Conservation (phyloP, 1,140 invertebrate species). For the Caenorhabditis inopinata region DNA sequence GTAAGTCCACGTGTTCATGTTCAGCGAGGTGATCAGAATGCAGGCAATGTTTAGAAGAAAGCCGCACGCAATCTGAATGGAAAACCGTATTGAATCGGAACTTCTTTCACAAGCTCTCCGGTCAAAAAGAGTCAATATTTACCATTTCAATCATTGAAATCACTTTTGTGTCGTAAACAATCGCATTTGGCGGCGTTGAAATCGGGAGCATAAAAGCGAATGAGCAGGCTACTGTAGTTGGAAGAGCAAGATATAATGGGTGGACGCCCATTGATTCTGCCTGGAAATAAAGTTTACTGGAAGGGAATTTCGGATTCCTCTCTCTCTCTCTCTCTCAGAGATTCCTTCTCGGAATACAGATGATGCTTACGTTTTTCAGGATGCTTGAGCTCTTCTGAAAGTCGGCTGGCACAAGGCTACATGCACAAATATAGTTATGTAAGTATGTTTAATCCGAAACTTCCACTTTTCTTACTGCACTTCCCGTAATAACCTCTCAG, state of each 20-base stretch:
- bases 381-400: too few species aligned
- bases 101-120: not conserved
- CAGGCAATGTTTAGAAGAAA: slow-evolving; percentile 48
- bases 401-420: too few species aligned
- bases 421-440: too few species aligned
- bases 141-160: slow-evolving; percentile 68
- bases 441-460: too few species aligned
- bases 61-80: slow-evolving; percentile 34
- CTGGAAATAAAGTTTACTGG: slow-evolving; percentile 63
- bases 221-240: slow-evolving; percentile 77
- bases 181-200: slow-evolving; percentile 33
- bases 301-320: not conserved
- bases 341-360: too few species aligned
- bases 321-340: too few species aligned
- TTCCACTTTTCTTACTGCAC: too few species aligned
- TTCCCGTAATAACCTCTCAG: too few species aligned
- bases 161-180: slow-evolving; percentile 72
- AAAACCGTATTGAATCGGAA: too few species aligned
- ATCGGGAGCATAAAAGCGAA: slow-evolving; percentile 73
- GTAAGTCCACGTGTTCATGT: slow-evolving; percentile 53
- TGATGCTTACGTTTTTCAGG: too few species aligned
- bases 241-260: slow-evolving; percentile 83
- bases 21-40: slow-evolving; percentile 46
- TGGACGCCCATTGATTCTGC: slow-evolving; percentile 70
- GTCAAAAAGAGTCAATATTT: not conserved